Percentiles rank a stretch among this genome's conserved stretches.
Evolutionary conservation across 1,140 invertebrate species (phyloP).

Genomic region (Micrasema minimum): DNA sequence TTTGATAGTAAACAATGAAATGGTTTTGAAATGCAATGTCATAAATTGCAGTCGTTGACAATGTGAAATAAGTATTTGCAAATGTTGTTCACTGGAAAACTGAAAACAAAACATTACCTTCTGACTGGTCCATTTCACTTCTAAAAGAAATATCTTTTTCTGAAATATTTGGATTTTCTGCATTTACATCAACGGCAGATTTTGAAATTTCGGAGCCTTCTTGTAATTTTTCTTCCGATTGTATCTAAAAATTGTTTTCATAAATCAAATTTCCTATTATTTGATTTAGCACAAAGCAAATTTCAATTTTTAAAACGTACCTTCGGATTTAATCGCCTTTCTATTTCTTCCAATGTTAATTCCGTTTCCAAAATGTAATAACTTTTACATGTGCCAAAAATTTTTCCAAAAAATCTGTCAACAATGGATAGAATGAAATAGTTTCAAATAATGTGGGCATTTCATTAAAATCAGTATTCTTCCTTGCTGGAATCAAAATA

Average conservation of each 20-base stretch:
- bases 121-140: conserved; percentile 30
- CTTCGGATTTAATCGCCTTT: conserved; percentile 27
- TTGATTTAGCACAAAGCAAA: too few relatives aligned
- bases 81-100: too few relatives aligned
- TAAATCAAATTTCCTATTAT: background rate
- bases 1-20: too few relatives aligned
- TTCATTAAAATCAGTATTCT: too few relatives aligned
- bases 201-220: conserved; percentile 22
- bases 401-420: conserved; percentile 42
- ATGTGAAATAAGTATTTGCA: too few relatives aligned
- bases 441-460: too few relatives aligned
- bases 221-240: conserved; percentile 11
- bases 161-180: background rate
- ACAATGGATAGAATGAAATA: too few relatives aligned
- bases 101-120: background rate
- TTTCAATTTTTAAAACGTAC: background rate
- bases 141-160: conserved; percentile 7
- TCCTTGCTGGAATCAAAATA: too few relatives aligned
- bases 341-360: conserved; percentile 33
- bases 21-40: too few relatives aligned
- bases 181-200: conserved; percentile 7
- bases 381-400: conserved; percentile 35
- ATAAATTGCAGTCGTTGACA: too few relatives aligned
- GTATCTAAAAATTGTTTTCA: conserved; percentile 1
- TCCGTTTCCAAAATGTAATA: conserved; percentile 41